These are phyloP conservation scores for Neodontobutis hainanensis DNA, from an alignment of 2,113 vertebrate species.

Conservation along the genomic window DNA sequence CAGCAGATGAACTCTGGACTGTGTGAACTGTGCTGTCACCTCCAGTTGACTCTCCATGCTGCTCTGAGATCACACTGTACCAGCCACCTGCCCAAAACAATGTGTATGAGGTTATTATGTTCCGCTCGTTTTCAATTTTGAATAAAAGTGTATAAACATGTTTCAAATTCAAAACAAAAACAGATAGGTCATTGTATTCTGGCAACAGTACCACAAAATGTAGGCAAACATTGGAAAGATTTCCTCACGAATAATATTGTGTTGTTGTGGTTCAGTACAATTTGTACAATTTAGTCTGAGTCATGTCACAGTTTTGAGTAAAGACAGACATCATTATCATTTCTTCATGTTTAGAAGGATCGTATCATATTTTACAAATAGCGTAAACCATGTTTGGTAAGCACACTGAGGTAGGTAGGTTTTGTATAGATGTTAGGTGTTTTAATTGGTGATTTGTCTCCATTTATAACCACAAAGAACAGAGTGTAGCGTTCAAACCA, in stretches of 20 bases:
- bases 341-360: not conserved
- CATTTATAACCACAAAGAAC: constrained; percentile 31
- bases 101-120: constrained; percentile 14
- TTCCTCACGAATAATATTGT: constrained; percentile 36
- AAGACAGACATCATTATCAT: constrained; percentile 28
- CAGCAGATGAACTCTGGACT: constrained; percentile 40
- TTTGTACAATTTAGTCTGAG: constrained; percentile 14
- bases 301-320: constrained; percentile 33
- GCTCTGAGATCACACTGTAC: constrained; percentile 25
- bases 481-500: not conserved
- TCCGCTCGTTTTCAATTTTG: not conserved
- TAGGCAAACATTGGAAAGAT: constrained; percentile 17
- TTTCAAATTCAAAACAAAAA: constrained; percentile 4
- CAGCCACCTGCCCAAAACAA: constrained; percentile 40
- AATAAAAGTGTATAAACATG: not conserved
- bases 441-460: constrained; percentile 37
- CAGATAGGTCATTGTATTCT: not conserved
- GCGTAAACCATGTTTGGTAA: constrained; percentile 33
- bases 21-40: constrained; percentile 22
- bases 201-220: not conserved
- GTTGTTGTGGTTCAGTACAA: constrained; percentile 12
- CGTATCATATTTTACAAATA: constrained; percentile 38
- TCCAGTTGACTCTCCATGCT: constrained; percentile 10
- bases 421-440: constrained; percentile 33
- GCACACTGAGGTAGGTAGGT: constrained; percentile 46